Conservation (phyloP, 2,888 invertebrate genomes). For the Scaptomyza tumidula region DNA sequence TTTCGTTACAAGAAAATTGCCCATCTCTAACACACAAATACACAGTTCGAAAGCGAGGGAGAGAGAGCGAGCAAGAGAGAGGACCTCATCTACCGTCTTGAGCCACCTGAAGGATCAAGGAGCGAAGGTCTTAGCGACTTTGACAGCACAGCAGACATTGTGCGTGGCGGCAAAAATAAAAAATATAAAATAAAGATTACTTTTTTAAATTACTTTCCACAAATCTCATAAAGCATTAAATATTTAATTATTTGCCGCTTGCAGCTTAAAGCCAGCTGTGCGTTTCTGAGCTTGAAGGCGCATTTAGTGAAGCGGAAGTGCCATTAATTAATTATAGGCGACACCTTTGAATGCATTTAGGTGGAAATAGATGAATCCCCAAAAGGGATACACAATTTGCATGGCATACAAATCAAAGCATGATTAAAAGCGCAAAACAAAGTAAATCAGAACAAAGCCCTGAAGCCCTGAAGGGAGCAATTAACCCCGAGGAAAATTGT, state of each 20-base stretch:
- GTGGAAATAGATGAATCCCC: constrained; percentile 21
- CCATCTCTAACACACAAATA: constrained; percentile 10
- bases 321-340: constrained; percentile 60
- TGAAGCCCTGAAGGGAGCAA: constrained; percentile 24
- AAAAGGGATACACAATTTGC: constrained; percentile 28
- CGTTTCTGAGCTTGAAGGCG: constrained; percentile 1
- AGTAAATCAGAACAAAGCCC: background rate
- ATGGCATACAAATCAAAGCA: constrained; percentile 47
- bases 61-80: background rate
- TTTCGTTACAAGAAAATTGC: background rate
- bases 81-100: constrained; percentile 8
- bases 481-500: constrained; percentile 29
- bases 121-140: constrained; percentile 33
- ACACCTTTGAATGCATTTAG: constrained; percentile 22
- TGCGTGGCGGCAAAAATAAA: too few relatives aligned
- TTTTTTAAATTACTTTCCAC: constrained; percentile 64
- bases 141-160: constrained; percentile 26
- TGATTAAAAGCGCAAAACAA: constrained; percentile 15
- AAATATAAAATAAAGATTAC: constrained; percentile 19
- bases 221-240: constrained; percentile 49
- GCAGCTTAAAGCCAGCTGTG: background rate
- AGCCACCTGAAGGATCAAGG: constrained; percentile 39
- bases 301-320: constrained; percentile 8
- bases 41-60: background rate
- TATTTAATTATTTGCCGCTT: constrained; percentile 46